A percentile compares a stretch with the other conserved stretches of the same genome.
Evolutionary conservation across 1,140 invertebrate genomes (phyloP).

Genomic region (Drosophila insularis): DNA sequence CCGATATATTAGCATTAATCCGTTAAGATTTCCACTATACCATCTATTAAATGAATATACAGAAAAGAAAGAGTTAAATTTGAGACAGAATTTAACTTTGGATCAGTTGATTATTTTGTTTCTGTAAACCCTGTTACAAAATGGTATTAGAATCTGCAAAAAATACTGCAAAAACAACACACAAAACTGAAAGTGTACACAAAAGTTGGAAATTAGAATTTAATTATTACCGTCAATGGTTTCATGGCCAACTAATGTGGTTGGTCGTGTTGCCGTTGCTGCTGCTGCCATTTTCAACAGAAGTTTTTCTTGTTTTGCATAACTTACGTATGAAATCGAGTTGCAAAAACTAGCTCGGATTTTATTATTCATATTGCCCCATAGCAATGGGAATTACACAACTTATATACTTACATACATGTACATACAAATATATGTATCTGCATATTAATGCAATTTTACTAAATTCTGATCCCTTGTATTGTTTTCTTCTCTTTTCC

Average conservation of each 20-base stretch:
- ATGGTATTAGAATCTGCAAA: constrained; percentile 41
- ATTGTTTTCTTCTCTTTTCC: constrained; percentile 20
- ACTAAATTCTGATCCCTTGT: no score
- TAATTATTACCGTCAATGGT: constrained; percentile 60
- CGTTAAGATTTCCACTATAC: no score
- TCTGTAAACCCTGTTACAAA: background rate
- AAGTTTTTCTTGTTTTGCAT: constrained; percentile 19
- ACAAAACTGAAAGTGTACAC: constrained; percentile 39
- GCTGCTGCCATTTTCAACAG: constrained; percentile 51
- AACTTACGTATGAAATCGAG: constrained; percentile 19
- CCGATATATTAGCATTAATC: no score
- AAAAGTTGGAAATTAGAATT: constrained; percentile 52
- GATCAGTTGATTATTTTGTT: background rate
- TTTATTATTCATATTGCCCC: constrained; percentile 19
- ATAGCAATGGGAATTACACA: background rate
- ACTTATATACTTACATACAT: background rate
- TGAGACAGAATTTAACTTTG: no score
- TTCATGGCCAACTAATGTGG: constrained; percentile 51
- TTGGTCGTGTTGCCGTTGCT: constrained; percentile 19
- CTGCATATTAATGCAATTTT: background rate
- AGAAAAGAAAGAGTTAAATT: no score
- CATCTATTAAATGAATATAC: no score
- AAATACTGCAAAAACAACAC: constrained; percentile 16
- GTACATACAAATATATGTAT: background rate
- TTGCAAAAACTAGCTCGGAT: constrained; percentile 12